Conservation (phyloP, 2,797 vertebrate species). For the Schizothorax lantsangensis region DNA sequence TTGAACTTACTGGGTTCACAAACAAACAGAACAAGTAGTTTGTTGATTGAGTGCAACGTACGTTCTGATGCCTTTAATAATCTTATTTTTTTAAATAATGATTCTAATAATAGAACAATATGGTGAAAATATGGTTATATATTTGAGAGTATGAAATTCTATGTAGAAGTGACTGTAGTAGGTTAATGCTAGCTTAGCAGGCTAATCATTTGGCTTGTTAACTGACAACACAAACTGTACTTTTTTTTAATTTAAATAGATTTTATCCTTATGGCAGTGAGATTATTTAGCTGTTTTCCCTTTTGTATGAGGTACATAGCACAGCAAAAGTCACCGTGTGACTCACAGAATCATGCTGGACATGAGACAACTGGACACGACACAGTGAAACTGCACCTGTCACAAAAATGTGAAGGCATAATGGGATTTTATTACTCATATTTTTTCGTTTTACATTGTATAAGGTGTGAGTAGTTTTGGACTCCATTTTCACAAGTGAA, state of each 20-base stretch:
- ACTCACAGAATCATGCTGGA: constrained; percentile 7
- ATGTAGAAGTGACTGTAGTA: not conserved
- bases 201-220: not conserved
- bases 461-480: no score
- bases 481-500: not conserved
- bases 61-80: not conserved
- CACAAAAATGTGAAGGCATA: constrained; percentile 20
- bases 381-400: constrained; percentile 3
- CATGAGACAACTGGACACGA: not conserved
- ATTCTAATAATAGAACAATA: not conserved
- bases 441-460: not conserved
- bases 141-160: not conserved
- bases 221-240: not conserved
- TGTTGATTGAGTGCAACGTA: not conserved
- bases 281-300: not conserved
- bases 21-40: not conserved
- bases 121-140: not conserved
- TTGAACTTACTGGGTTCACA: not conserved
- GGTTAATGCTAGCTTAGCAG: not conserved
- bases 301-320: not conserved
- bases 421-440: constrained; percentile 2
- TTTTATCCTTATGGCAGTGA: not conserved
- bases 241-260: not conserved
- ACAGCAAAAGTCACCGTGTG: not conserved
- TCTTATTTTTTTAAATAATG: no score